Conservation (phyloP, 2,113 vertebrate species). For the Carassius gibelio region DNA sequence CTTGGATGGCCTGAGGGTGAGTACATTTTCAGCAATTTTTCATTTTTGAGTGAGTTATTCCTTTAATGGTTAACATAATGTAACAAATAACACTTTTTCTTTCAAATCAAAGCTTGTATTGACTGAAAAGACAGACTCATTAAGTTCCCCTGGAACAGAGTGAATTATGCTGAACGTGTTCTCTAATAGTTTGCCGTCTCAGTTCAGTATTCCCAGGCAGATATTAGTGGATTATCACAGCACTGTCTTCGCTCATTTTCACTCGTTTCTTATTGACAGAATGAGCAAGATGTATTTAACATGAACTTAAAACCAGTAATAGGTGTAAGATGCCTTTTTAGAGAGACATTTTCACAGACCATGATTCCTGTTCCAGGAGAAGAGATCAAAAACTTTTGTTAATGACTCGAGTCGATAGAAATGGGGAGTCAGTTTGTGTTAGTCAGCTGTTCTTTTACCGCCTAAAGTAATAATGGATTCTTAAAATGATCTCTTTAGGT, state of each 20-base stretch:
- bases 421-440: too few relatives aligned
- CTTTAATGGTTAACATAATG: background rate
- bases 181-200: background rate
- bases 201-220: background rate
- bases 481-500: too few relatives aligned
- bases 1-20: background rate
- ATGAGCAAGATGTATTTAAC: too few relatives aligned
- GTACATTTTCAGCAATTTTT: background rate
- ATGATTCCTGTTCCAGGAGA: too few relatives aligned
- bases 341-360: too few relatives aligned
- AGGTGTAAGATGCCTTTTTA: too few relatives aligned
- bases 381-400: too few relatives aligned
- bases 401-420: too few relatives aligned
- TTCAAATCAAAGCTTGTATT: background rate
- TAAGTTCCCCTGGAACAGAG: background rate
- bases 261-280: too few relatives aligned
- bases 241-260: background rate
- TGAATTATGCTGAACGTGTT: background rate
- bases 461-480: too few relatives aligned
- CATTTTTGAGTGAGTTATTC: background rate
- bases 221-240: constrained; percentile 13
- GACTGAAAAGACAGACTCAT: background rate
- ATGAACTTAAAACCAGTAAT: too few relatives aligned
- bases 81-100: background rate
- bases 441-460: too few relatives aligned